These are phyloP conservation scores for Cerastis leucographa DNA, from an alignment of 2,888 invertebrate genomes.

Conservation along the genomic window DNA sequence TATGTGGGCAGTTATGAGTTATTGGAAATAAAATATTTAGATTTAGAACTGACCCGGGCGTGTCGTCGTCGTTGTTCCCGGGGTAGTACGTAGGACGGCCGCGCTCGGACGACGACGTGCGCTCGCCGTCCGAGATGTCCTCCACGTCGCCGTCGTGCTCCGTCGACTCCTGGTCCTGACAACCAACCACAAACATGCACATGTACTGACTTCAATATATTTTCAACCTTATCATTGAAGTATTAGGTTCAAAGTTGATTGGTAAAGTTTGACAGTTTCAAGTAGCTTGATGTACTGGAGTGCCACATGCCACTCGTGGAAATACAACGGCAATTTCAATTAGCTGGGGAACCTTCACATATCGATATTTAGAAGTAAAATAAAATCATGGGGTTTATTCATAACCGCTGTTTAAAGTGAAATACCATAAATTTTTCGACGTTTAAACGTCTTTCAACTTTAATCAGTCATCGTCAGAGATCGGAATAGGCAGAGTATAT, in stretches of 20 bases:
- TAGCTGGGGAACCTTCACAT: neutral
- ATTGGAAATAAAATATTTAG: no score
- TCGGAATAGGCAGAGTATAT: no score
- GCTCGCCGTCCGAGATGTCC: conserved; percentile 95
- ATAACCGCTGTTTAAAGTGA: neutral
- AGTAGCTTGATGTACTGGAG: no score
- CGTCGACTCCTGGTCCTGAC: conserved; percentile 92
- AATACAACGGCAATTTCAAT: neutral
- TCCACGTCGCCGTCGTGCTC: conserved; percentile 97
- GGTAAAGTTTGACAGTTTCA: no score
- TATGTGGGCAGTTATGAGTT: no score
- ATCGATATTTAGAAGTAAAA: neutral
- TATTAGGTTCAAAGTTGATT: no score
- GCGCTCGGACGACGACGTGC: conserved; percentile 94
- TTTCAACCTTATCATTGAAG: no score
- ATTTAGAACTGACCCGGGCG: conserved; percentile 81
- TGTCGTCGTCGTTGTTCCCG: conserved; percentile 91
- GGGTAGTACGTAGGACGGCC: conserved; percentile 93
- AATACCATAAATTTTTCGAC: neutral
- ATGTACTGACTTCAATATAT: neutral
- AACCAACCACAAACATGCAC: neutral
- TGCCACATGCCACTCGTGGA: no score
- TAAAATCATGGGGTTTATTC: neutral
- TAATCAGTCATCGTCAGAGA: neutral
- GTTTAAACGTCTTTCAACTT: no score